phyloP scores from a whole-genome alignment of 1,140 invertebrate genomes.

The Lasioglossum baleicum region DNA sequence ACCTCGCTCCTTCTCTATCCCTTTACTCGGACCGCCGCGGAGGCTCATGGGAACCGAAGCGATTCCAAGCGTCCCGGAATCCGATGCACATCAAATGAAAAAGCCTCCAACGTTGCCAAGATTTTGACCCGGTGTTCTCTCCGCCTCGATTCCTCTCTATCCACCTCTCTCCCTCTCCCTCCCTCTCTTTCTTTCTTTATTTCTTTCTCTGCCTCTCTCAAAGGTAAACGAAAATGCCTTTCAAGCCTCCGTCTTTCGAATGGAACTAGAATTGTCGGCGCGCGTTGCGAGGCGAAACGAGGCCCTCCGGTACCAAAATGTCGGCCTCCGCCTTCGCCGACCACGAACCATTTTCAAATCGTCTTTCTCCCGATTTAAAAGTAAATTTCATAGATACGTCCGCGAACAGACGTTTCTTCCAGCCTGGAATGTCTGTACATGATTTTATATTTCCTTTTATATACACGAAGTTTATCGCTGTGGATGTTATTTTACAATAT shows the following conservation, averaged over 20 bases:
- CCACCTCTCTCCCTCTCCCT: background rate
- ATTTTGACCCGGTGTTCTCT: conserved; percentile 25
- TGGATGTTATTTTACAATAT: too few species aligned
- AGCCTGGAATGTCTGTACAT: too few species aligned
- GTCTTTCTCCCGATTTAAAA: background rate
- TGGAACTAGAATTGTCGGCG: too few species aligned
- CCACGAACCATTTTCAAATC: background rate
- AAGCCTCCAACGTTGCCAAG: conserved; percentile 50
- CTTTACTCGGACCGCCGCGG: conserved; percentile 42
- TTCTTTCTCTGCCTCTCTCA: background rate
- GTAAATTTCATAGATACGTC: background rate
- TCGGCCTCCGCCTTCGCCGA: background rate
- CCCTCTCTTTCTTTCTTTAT: background rate
- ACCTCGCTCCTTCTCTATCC: conserved; percentile 42
- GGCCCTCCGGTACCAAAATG: conserved; percentile 19
- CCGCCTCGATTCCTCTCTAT: background rate
- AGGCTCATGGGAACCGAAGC: conserved; percentile 70
- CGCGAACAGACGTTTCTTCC: too few species aligned
- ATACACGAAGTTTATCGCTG: too few species aligned
- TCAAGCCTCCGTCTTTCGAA: too few species aligned
- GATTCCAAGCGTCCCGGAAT: conserved; percentile 66
- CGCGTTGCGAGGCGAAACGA: background rate
- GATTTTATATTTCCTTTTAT: too few species aligned
- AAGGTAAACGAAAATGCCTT: too few species aligned
- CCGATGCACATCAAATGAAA: conserved; percentile 58